Conservation (phyloP, 2,113 vertebrate species). For the Myiagra hebetior region DNA sequence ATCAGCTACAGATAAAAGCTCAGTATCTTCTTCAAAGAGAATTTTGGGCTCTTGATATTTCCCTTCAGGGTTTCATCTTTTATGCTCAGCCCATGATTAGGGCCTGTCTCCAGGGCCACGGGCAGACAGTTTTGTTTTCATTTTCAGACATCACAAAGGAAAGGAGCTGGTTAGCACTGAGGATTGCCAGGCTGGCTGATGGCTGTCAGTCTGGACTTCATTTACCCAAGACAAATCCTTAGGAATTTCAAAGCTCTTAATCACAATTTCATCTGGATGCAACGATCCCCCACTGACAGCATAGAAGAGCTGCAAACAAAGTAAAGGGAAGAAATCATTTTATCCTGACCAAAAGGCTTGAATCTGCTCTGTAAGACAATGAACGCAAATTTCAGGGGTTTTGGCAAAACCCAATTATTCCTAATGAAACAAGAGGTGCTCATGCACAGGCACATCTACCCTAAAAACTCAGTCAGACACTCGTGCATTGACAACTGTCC, state of each 20-base stretch:
- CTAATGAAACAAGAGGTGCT: not conserved
- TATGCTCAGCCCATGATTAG: not conserved
- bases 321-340: not conserved
- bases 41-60: not conserved
- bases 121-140: not conserved
- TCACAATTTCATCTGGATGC: not conserved
- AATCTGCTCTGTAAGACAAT: not conserved
- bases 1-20: not conserved
- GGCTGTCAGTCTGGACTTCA: not conserved
- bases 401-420: not conserved
- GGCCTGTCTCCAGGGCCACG: not conserved
- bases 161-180: not conserved
- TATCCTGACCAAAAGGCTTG: not conserved
- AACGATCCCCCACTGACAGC: not conserved
- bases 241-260: not conserved
- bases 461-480: not conserved
- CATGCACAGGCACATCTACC: not conserved
- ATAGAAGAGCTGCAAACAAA: not conserved
- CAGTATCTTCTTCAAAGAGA: not conserved
- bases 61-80: not conserved
- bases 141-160: not conserved
- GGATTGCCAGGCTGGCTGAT: not conserved
- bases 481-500: not conserved
- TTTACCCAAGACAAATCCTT: not conserved
- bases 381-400: not conserved